Evolutionary conservation across 2,888 invertebrate genomes (phyloP).

Genomic region (Cataglyphis albicans): DNA sequence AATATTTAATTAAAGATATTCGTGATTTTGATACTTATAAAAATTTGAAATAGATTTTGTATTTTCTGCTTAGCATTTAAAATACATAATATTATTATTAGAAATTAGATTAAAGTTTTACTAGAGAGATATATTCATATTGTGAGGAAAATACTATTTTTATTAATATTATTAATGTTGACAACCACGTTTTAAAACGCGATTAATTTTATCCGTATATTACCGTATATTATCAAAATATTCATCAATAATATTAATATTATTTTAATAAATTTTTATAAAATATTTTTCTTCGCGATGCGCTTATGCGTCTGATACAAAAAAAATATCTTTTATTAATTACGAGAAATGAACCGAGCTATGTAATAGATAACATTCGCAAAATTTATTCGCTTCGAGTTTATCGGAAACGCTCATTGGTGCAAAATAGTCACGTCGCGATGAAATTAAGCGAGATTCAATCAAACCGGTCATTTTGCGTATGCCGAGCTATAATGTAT

Average conservation of each 20-base stretch:
- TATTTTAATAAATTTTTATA: neutral
- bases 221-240: too few relatives aligned
- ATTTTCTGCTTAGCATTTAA: neutral
- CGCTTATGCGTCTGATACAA: neutral
- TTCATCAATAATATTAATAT: neutral
- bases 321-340: neutral
- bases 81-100: too few relatives aligned
- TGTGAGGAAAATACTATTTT: neutral
- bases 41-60: neutral
- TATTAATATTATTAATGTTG: neutral
- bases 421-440: slow-evolving; percentile 76
- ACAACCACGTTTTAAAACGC: neutral
- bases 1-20: neutral
- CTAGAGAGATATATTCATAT: neutral
- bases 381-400: neutral
- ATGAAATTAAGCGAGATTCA: slow-evolving; percentile 82
- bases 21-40: neutral
- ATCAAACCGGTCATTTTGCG: slow-evolving; percentile 78
- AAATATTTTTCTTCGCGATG: neutral
- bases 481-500: slow-evolving; percentile 57
- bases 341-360: neutral
- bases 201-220: neutral
- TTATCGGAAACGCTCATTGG: slow-evolving; percentile 41
- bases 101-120: too few relatives aligned
- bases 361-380: neutral